Conservation (phyloP, 2,888 invertebrate genomes). For the Eurois occulta region DNA sequence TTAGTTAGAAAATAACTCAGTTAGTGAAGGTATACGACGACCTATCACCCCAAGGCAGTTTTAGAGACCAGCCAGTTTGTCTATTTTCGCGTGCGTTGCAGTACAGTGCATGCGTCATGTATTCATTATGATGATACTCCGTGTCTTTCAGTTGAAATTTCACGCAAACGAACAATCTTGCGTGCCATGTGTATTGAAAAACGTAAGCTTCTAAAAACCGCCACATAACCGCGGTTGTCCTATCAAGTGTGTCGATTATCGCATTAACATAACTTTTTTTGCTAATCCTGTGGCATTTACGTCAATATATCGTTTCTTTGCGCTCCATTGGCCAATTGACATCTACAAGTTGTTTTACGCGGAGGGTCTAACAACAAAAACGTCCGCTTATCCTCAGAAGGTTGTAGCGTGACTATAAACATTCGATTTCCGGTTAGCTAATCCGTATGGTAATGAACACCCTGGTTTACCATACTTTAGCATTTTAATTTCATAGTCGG, state of each 20-base stretch:
- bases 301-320: conserved; percentile 42
- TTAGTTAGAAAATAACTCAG: not conserved
- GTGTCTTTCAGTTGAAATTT: conserved; percentile 13
- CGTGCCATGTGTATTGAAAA: conserved; percentile 24
- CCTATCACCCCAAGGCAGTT: not conserved
- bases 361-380: conserved; percentile 48
- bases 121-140: conserved; percentile 10
- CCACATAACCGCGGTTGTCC: not conserved
- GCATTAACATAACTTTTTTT: conserved; percentile 44
- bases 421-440: conserved; percentile 62
- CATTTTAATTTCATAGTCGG: conserved; percentile 69
- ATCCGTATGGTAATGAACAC: conserved; percentile 64
- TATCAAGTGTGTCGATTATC: conserved; percentile 45
- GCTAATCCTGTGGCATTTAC: conserved; percentile 38
- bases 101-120: conserved; percentile 10
- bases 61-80: not conserved
- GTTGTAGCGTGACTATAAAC: conserved; percentile 56
- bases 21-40: not conserved
- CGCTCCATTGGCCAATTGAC: conserved; percentile 54
- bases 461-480: conserved; percentile 63
- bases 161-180: conserved; percentile 38
- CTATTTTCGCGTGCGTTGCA: conserved; percentile 6
- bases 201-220: conserved; percentile 14
- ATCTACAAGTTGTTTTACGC: conserved; percentile 27
- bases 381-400: conserved; percentile 30